Conservation (phyloP, 2,888 invertebrate species). For the Sthenelais limicola region DNA sequence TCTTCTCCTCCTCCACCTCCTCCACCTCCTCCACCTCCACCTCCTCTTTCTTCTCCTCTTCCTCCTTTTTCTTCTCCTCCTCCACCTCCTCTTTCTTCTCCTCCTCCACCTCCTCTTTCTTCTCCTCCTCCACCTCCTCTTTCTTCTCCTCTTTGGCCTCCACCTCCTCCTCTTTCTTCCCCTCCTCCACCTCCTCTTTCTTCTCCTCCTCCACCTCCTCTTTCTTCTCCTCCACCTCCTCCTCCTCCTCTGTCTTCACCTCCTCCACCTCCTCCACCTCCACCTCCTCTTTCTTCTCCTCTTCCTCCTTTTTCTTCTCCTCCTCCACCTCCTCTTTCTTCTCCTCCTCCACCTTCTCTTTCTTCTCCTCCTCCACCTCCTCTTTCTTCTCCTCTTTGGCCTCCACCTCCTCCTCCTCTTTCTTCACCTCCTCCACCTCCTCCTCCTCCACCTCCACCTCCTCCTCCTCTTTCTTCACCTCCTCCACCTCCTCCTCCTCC, state of each 20-base stretch:
- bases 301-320: no score
- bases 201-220: background rate
- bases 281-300: no score
- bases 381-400: background rate
- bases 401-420: conserved; percentile 8
- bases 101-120: background rate
- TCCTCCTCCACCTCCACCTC: background rate
- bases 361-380: background rate
- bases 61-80: no score
- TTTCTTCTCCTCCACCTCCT: no score
- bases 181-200: background rate
- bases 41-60: no score
- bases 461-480: background rate
- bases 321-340: background rate
- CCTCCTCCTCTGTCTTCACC: no score
- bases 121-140: conserved; percentile 9
- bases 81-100: background rate
- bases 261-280: no score
- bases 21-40: no score
- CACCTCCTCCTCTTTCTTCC: background rate
- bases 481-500: background rate
- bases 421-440: background rate
- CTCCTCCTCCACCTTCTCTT: background rate
- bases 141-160: background rate
- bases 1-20: no score